Base-by-base conservation (phyloP, 1,140 invertebrate species). In the Aricia agestis region DNA sequence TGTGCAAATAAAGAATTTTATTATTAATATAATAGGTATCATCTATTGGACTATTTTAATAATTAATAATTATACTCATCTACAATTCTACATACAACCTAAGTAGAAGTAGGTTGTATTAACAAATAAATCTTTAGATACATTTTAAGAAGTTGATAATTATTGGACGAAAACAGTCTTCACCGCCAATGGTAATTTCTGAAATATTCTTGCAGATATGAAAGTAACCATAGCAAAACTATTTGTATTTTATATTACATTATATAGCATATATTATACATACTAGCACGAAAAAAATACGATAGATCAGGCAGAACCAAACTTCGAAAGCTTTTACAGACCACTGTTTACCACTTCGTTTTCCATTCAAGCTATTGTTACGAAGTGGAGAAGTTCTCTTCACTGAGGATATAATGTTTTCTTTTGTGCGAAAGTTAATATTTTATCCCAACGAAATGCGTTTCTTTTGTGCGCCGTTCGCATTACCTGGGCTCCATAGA, bases 371-470 rank as follows among this genome's bases (percentile, higher is more conserved):
- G 78, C 82, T 83, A 84, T 91, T 91, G 85, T 91, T 90, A 78
- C 85, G 79, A 88, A 89, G 89, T 89, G 87, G 86, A 89, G 87
- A 90, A 89, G 82, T 87, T 82, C 80, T 81, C 82, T 78, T 81
- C 85, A 84, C 84, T 86, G 82, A 83, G 86, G 87, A 86, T 91
- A 89, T 90, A 90, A 91, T 90, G 87, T 85, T 87, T 81, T 78
- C 81, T 76, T 79, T 91, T 91, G 89, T 91, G 73, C 71, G 78
- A 82, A 87, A 91, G 89, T 89, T 91, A 91, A 91, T 91, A 91
- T 90, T 91, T 89, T 88, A 89, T 86, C 81, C 76, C 82, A 85
- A 89, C 81, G 80, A 89, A 89, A 83, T 88, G 83, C 82, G 74
- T 76, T 73, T 75, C 82, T 70, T 83, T 91, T 91, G 86, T 89